Conservation (phyloP, 37 sponge, comb jelly and placozoan genomes). For the Oscarella lobularis region DNA sequence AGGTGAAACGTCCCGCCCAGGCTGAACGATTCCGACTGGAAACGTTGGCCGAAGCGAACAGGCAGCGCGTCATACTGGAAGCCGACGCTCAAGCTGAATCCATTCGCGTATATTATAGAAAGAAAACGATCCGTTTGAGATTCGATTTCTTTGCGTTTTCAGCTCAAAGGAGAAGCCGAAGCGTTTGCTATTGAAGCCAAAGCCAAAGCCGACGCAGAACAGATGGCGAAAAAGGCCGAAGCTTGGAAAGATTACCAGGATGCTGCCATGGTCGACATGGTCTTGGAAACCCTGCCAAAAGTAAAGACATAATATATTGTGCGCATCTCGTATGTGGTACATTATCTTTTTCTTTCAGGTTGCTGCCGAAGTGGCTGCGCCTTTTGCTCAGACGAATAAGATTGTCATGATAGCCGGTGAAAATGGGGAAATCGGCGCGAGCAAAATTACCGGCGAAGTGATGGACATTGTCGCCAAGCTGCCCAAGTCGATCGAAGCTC, state of each 20-base stretch:
- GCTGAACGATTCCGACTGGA: slow-evolving; percentile 18
- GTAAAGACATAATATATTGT: slow-evolving; percentile 6
- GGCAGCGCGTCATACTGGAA: slow-evolving; percentile 16
- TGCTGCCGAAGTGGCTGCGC: slow-evolving; percentile 29
- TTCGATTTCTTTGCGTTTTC: not conserved
- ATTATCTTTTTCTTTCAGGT: slow-evolving; percentile 7
- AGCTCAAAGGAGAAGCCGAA: slow-evolving; percentile 27
- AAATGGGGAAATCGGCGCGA: slow-evolving; percentile 26
- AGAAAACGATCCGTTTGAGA: too few relatives aligned
- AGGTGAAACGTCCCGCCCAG: slow-evolving; percentile 23
- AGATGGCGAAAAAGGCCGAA: slow-evolving; percentile 43
- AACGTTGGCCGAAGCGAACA: slow-evolving; percentile 22
- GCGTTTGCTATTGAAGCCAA: slow-evolving; percentile 31
- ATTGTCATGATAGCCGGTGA: slow-evolving; percentile 20
- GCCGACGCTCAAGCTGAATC: slow-evolving; percentile 37
- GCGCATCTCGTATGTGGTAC: not conserved
- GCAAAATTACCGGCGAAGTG: slow-evolving; percentile 26
- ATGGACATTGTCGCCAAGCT: slow-evolving; percentile 21
- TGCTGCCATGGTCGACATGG: slow-evolving; percentile 44
- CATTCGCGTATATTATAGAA: too few relatives aligned
- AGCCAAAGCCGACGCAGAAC: slow-evolving; percentile 38
- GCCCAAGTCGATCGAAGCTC: slow-evolving; percentile 20
- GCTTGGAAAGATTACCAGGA: slow-evolving; percentile 39
- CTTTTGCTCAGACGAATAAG: slow-evolving; percentile 16
- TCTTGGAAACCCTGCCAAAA: slow-evolving; percentile 27